These are phyloP conservation scores for Saccostrea echinata DNA, from an alignment of 1,140 invertebrate genomes.

Conservation along the genomic window DNA sequence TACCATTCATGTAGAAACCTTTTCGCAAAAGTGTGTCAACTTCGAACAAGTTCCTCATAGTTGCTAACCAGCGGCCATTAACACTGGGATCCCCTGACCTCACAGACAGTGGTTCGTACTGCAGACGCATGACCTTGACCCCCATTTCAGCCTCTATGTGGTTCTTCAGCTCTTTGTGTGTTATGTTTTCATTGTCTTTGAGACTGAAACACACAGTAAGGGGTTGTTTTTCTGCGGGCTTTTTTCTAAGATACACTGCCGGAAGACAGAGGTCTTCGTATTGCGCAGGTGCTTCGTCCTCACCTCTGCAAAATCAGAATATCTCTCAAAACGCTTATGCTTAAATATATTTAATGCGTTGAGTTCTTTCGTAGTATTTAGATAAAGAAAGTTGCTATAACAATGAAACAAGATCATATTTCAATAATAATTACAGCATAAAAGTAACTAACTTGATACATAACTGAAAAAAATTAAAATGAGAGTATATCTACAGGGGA, in stretches of 20 bases:
- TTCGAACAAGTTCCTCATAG: conserved; percentile 7
- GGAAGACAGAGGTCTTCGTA: conserved; percentile 50
- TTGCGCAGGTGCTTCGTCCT: not conserved
- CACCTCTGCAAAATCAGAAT: not conserved
- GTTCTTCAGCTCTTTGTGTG: conserved; percentile 48
- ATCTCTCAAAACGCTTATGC: not conserved
- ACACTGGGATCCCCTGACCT: conserved; percentile 44
- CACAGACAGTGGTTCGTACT: conserved; percentile 51
- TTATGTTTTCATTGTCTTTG: conserved; percentile 54
- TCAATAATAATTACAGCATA: no score
- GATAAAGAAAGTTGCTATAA: no score
- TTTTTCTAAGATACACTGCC: conserved; percentile 43
- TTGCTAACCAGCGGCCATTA: conserved; percentile 51
- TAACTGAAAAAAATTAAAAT: no score
- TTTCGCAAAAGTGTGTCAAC: conserved; percentile 37
- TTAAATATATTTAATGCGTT: no score
- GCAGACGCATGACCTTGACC: conserved; percentile 15
- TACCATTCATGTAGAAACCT: conserved; percentile 47
- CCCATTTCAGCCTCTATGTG: not conserved
- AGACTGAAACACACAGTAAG: conserved; percentile 52
- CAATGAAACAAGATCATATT: no score
- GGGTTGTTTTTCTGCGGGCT: not conserved
- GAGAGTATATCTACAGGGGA: no score
- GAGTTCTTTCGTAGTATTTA: no score
- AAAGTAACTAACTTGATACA: no score